phyloP scores from a whole-genome alignment of 37 sponge, comb jelly and placozoan genomes.

The Axinella damicornis region DNA sequence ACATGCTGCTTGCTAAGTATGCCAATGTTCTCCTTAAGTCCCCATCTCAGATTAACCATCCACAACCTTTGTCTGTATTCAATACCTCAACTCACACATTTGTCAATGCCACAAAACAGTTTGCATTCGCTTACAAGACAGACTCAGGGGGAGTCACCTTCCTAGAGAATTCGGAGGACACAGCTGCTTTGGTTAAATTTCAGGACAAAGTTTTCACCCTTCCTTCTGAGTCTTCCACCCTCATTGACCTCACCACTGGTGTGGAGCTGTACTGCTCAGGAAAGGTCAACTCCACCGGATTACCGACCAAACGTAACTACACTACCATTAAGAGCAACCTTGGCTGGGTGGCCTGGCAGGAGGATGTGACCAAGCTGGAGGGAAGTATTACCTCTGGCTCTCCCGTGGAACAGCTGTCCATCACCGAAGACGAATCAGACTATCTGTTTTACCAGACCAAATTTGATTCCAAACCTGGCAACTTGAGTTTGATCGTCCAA shows the following conservation, averaged over 20 bases:
- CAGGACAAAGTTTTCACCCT: neutral
- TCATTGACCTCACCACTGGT: neutral
- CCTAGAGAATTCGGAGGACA: slow-evolving; percentile 28
- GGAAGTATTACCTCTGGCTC: neutral
- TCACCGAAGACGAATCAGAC: slow-evolving; percentile 46
- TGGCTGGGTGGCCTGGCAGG: slow-evolving; percentile 1
- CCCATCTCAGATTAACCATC: slow-evolving; percentile 9
- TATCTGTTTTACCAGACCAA: slow-evolving; percentile 56
- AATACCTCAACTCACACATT: slow-evolving; percentile 13
- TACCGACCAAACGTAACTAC: slow-evolving; percentile 12
- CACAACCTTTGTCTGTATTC: neutral
- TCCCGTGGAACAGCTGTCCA: slow-evolving; percentile 45
- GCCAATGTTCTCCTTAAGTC: neutral
- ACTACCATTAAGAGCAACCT: neutral
- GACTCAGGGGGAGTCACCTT: neutral
- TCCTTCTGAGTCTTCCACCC: neutral
- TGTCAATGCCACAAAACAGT: slow-evolving; percentile 25
- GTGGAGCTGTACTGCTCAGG: slow-evolving; percentile 16
- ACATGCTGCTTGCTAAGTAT: slow-evolving; percentile 19
- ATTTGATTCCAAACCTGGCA: neutral
- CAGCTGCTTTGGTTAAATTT: neutral
- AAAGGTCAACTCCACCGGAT: neutral
- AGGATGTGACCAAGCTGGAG: neutral
- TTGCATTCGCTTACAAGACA: slow-evolving; percentile 16
- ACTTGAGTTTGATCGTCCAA: neutral